These are phyloP conservation scores for Himantopus leucocephalus DNA, from an alignment of 2,113 vertebrate genomes.

Conservation along the genomic window DNA sequence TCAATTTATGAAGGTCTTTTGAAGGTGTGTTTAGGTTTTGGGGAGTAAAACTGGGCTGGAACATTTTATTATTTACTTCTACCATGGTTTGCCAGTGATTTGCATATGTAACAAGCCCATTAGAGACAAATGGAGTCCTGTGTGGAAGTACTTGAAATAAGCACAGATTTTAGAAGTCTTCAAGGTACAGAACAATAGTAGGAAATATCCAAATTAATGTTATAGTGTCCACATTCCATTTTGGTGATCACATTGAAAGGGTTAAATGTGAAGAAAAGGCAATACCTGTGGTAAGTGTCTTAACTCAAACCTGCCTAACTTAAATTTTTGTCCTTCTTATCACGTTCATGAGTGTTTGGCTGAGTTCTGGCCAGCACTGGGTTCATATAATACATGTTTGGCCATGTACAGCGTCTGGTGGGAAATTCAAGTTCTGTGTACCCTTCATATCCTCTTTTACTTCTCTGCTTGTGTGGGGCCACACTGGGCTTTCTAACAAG, in stretches of 20 bases:
- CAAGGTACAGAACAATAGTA: background rate
- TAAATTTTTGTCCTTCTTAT: background rate
- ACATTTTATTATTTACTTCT: background rate
- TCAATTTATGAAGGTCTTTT: background rate
- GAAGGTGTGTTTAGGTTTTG: background rate
- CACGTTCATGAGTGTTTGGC: background rate
- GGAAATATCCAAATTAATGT: background rate
- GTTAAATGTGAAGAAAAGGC: background rate
- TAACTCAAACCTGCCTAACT: background rate
- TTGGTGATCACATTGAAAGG: background rate
- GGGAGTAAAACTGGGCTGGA: background rate
- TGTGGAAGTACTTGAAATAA: background rate
- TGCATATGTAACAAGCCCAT: background rate
- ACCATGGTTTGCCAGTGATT: background rate
- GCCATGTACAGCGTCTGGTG: background rate
- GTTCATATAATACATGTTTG: background rate
- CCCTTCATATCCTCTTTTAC: background rate
- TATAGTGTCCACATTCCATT: background rate
- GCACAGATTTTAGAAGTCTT: background rate
- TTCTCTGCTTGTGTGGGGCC: background rate
- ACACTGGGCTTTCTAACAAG: background rate
- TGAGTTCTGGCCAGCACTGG: background rate
- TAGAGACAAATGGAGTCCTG: background rate
- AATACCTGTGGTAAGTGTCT: background rate
- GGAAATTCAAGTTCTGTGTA: background rate